Percentiles rank a stretch among this genome's conserved stretches.
These are phyloP conservation scores for Odiellus spinosus DNA, from an alignment of 2,888 invertebrate genomes.

Conservation along the genomic window DNA sequence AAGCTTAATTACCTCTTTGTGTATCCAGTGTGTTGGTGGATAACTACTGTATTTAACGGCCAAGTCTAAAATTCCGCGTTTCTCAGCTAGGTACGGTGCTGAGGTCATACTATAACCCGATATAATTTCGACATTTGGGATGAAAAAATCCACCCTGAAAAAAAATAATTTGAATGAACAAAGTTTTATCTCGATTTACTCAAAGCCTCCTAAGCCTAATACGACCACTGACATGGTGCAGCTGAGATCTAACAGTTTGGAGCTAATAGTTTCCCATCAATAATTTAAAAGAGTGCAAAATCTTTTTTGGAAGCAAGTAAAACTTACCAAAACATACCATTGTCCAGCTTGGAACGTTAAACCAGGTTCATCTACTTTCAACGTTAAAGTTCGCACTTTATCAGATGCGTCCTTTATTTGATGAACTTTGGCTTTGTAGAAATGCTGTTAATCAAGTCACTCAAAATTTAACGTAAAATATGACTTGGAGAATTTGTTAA, in stretches of 20 bases:
- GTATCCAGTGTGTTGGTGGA: conserved; percentile 33
- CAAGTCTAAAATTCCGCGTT: conserved; percentile 24
- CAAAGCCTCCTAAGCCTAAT: no score
- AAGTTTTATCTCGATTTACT: not conserved
- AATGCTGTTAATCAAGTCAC: conserved; percentile 4
- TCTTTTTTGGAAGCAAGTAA: not conserved
- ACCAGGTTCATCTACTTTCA: conserved; percentile 24
- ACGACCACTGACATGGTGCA: no score
- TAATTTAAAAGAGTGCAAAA: no score
- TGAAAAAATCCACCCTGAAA: conserved; percentile 33
- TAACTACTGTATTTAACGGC: conserved; percentile 32
- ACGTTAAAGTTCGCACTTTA: conserved; percentile 26
- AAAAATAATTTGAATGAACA: not conserved
- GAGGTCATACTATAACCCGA: conserved; percentile 35
- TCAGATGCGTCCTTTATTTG: conserved; percentile 24
- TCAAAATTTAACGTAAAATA: not conserved
- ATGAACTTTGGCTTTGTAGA: conserved; percentile 23
- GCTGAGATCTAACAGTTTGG: no score
- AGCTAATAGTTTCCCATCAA: no score
- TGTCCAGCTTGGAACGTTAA: conserved; percentile 33
- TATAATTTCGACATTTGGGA: conserved; percentile 29
- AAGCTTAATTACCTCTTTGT: conserved; percentile 26
- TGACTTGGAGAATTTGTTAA: not conserved
- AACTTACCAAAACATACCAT: conserved; percentile 25
- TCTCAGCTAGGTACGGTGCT: conserved; percentile 26